Evolutionary conservation across 1,140 invertebrate genomes (phyloP).

Genomic region (Pachyrhynchus sulphureomaculatus): DNA sequence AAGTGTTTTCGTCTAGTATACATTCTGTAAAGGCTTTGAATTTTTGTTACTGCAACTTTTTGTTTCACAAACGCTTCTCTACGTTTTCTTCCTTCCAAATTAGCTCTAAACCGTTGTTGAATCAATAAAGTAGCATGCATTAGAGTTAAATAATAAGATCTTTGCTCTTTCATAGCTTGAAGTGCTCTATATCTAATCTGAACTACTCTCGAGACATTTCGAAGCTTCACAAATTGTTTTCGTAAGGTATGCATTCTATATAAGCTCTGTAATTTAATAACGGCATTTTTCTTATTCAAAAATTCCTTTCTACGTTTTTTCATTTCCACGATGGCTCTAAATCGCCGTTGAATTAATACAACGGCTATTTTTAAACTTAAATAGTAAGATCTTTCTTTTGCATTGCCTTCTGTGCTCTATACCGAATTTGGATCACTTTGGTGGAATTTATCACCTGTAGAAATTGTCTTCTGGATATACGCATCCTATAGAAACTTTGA

Average conservation of each 20-base stretch:
- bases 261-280: constrained; percentile 22
- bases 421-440: constrained; percentile 35
- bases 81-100: constrained; percentile 5
- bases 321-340: constrained; percentile 43
- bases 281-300: constrained; percentile 42
- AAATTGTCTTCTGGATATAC: constrained; percentile 36
- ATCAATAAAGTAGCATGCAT: constrained; percentile 45
- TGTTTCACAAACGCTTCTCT: background rate
- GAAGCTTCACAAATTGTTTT: constrained; percentile 25
- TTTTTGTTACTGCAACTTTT: too few relatives aligned
- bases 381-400: too few relatives aligned
- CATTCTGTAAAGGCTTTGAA: too few relatives aligned
- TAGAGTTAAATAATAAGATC: constrained; percentile 23
- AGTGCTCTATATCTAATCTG: background rate
- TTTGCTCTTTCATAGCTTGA: background rate
- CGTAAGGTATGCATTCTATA: constrained; percentile 30
- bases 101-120: constrained; percentile 42
- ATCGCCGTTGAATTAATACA: constrained; percentile 40
- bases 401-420: constrained; percentile 22
- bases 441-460: constrained; percentile 26
- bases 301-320: constrained; percentile 50
- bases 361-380: constrained; percentile 43
- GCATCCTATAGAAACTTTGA: constrained; percentile 52
- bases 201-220: constrained; percentile 18
- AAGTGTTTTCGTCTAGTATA: too few relatives aligned